These are phyloP conservation scores for Mormyrops attenuatus DNA, from an alignment of 2,797 vertebrate genomes.

Conservation along the genomic window DNA sequence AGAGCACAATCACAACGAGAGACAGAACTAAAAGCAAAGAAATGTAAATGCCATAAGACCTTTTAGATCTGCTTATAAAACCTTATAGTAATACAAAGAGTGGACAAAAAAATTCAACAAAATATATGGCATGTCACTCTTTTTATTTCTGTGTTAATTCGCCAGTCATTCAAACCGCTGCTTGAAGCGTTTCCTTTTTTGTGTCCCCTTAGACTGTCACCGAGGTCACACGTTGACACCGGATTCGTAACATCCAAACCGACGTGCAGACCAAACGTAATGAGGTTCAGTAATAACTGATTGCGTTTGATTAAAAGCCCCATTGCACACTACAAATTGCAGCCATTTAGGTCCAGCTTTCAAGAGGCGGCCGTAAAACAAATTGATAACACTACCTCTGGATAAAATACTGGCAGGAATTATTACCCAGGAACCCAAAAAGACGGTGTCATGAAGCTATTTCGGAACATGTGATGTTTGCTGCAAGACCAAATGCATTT, in stretches of 20 bases:
- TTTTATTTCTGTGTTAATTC: background rate
- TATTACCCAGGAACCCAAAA: background rate
- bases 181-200: background rate
- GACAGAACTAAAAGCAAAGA: background rate
- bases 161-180: background rate
- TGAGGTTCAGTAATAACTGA: constrained; percentile 1
- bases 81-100: background rate
- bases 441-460: background rate
- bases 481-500: background rate
- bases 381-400: background rate
- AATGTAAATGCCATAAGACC: background rate
- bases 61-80: background rate
- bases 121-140: background rate
- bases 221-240: background rate
- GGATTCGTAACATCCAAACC: background rate
- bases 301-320: background rate
- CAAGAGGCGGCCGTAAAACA: background rate
- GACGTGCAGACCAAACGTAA: background rate
- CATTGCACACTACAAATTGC: background rate
- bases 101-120: background rate
- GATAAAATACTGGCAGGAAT: background rate
- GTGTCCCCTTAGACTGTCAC: background rate
- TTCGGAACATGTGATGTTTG: background rate
- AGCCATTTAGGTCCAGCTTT: background rate
- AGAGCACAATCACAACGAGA: background rate